phyloP scores from a whole-genome alignment of 2,888 invertebrate genomes.

The Agelastica alni region DNA sequence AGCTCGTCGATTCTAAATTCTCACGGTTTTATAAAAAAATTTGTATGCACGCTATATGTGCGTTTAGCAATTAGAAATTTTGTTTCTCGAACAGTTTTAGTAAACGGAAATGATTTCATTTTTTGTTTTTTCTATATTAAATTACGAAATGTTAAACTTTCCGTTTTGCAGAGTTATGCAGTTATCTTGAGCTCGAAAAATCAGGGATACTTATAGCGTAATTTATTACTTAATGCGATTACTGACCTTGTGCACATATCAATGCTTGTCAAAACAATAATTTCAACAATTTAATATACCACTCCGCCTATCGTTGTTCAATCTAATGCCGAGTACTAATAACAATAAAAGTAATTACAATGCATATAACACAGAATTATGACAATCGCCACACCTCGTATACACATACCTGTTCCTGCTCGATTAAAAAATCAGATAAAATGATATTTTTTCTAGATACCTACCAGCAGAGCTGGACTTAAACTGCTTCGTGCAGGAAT shows the following conservation, averaged over 20 bases:
- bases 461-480: too few species aligned
- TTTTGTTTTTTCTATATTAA: too few species aligned
- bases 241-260: too few species aligned
- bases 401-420: background rate
- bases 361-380: conserved; percentile 4
- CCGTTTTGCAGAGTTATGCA: too few species aligned
- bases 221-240: too few species aligned
- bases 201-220: too few species aligned
- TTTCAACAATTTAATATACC: conserved; percentile 1
- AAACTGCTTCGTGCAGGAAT: too few species aligned
- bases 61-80: too few species aligned
- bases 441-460: background rate
- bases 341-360: conserved; percentile 6
- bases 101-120: too few species aligned
- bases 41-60: background rate
- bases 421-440: conserved; percentile 6
- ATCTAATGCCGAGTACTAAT: background rate
- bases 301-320: conserved; percentile 4
- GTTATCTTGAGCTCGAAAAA: too few species aligned
- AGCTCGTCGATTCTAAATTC: conserved; percentile 4
- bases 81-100: background rate
- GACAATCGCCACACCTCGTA: conserved; percentile 9
- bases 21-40: conserved; percentile 3
- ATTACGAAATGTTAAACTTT: too few species aligned
- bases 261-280: conserved; percentile 10